These are phyloP conservation scores for Mohoua ochrocephala DNA, from an alignment of 2,113 vertebrate genomes.

Conservation along the genomic window DNA sequence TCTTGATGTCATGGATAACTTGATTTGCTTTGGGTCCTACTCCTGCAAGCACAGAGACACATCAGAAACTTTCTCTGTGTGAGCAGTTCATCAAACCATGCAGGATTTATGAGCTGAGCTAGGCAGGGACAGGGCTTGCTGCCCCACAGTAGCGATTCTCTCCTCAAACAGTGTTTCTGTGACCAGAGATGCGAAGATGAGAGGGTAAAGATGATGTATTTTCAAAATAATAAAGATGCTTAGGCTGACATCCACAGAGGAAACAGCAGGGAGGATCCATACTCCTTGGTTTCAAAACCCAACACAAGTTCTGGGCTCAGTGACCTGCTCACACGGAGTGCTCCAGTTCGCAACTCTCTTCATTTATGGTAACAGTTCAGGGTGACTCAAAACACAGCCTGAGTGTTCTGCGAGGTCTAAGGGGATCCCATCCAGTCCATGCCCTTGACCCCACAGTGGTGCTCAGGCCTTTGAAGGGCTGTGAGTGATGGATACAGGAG, in stretches of 20 bases:
- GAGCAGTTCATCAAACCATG: background rate
- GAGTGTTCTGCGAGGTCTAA: background rate
- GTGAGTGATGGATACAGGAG: background rate
- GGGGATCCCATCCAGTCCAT: background rate
- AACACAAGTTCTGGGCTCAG: background rate
- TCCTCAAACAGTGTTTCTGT: background rate
- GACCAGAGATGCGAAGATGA: background rate
- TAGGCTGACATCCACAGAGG: background rate
- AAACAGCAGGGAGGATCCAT: background rate
- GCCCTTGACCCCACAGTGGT: background rate
- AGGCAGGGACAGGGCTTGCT: background rate
- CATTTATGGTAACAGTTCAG: background rate
- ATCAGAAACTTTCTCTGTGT: background rate
- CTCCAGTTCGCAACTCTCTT: background rate
- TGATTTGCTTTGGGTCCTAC: slow-evolving; percentile 29
- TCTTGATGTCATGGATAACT: slow-evolving; percentile 32
- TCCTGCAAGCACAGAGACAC: background rate
- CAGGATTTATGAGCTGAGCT: background rate
- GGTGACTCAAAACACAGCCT: background rate
- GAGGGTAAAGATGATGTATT: background rate
- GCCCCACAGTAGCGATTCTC: background rate
- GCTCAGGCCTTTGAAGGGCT: background rate
- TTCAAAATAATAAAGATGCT: background rate
- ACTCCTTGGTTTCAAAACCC: background rate
- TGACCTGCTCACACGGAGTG: background rate